Base-by-base conservation (phyloP, 1,140 invertebrate species). In the Drosophila guanche region DNA sequence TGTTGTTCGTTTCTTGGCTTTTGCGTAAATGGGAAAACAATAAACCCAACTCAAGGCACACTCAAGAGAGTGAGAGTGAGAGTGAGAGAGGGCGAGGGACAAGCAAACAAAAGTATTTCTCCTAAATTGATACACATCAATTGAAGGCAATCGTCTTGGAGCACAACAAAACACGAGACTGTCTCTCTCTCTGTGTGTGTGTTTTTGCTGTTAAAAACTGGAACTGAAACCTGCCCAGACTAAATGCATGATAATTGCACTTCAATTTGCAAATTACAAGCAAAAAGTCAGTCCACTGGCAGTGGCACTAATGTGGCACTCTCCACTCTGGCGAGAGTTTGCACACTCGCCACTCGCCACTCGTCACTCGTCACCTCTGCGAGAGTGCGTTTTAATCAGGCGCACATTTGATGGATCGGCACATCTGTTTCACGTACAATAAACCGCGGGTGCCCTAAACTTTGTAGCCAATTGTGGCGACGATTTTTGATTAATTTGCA, bases 371-470 rank as follows among this genome's bases (percentile, higher is more conserved):
- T 29, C 33, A 40, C 22, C 37, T 45, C 54, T 20, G 16, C 16
- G 16, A 33, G 27, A 29, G 33, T 10, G 25, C 41, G 52, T 70
- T 70, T 73, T 81, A 85, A 81, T 85, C 78, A 78, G 16, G 16
- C 66, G 77, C 73, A 54, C 68, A 70, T 63, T 88, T 85, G 83
- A 85, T 88, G 77, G 81, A 85, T 81, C 73, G 57, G 43, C 51
- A 63, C 51, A 73, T 73, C 63, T 69, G 66, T 55, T 63, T 41
- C 62, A 68, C 48, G 43, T 56, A 23, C 50, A 42, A 48, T 37
- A 48, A 48, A 56, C 42, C 29, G 14, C 29, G 10, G 3, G 33
- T 27, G 22, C n/a, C 25, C 14, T 29, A 56, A 56, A 56, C 27
- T 66, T 53, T 74, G 66, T 48, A 40, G 60, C 47, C 33, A 51